phyloP scores from a whole-genome alignment of 2,888 invertebrate species.

The Rapana venosa region DNA sequence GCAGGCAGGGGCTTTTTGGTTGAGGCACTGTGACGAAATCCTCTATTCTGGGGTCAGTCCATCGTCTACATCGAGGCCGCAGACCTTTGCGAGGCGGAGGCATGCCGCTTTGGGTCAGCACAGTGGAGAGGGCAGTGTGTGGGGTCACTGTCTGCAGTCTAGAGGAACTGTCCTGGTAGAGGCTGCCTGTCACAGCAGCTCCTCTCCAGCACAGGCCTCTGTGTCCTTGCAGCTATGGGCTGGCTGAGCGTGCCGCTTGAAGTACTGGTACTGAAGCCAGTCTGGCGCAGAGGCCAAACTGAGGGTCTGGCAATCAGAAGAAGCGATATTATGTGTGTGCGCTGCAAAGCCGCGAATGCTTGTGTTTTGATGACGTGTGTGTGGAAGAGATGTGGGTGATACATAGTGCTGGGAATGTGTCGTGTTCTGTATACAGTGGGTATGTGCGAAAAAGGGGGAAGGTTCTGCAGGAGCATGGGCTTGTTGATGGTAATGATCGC shows the following conservation, averaged over 20 bases:
- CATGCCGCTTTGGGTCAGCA: background rate
- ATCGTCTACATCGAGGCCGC: conserved; percentile 11
- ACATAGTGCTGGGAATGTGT: background rate
- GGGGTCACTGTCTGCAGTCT: background rate
- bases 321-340: background rate
- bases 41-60: background rate
- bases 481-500: background rate
- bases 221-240: background rate
- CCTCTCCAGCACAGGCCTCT: background rate
- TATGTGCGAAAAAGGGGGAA: background rate
- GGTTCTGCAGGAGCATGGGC: background rate
- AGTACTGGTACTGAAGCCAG: background rate
- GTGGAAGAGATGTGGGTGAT: background rate
- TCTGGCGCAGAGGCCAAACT: background rate
- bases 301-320: background rate
- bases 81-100: background rate
- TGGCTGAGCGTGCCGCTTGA: background rate
- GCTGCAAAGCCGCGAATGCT: background rate
- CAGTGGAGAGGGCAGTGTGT: background rate
- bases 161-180: background rate
- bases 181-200: background rate
- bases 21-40: background rate
- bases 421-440: background rate
- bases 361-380: background rate
- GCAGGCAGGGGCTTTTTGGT: background rate